A percentile compares a stretch with the other conserved stretches of the same genome.
phyloP scores from a whole-genome alignment of 1,140 invertebrate genomes.

The Pogonomyrmex californicus region DNA sequence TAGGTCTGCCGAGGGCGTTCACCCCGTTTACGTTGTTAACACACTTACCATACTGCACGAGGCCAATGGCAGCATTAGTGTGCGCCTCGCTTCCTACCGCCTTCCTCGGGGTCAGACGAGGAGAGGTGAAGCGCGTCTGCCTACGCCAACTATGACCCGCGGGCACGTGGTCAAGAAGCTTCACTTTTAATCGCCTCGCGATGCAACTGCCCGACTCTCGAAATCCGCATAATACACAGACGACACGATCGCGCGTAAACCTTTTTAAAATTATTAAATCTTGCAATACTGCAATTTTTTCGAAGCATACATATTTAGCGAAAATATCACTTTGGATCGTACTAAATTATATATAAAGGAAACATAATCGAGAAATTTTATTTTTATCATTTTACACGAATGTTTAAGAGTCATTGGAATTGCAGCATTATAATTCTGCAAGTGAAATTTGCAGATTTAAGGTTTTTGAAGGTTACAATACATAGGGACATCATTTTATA shows the following conservation, averaged over 20 bases:
- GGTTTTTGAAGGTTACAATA: neutral
- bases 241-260: neutral
- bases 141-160: slow-evolving; percentile 71
- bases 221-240: neutral
- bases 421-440: neutral
- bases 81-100: slow-evolving; percentile 35
- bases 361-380: neutral
- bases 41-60: slow-evolving; percentile 78
- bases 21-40: slow-evolving; percentile 80
- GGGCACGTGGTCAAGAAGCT: slow-evolving; percentile 74
- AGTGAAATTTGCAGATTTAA: neutral
- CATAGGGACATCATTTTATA: neutral
- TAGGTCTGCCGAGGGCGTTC: slow-evolving; percentile 84
- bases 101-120: slow-evolving; percentile 50
- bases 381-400: neutral
- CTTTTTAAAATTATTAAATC: neutral
- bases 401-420: neutral
- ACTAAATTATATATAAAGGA: neutral
- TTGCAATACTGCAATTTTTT: too few species aligned
- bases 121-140: slow-evolving; percentile 68
- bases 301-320: neutral
- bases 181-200: slow-evolving; percentile 73
- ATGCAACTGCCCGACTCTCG: neutral
- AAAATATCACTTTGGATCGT: neutral
- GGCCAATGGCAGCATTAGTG: slow-evolving; percentile 54